Evolutionary conservation across 1,140 invertebrate species (phyloP), one percentile per base, ranked within the genome.

Genomic region (Forficula auricularia): DNA sequence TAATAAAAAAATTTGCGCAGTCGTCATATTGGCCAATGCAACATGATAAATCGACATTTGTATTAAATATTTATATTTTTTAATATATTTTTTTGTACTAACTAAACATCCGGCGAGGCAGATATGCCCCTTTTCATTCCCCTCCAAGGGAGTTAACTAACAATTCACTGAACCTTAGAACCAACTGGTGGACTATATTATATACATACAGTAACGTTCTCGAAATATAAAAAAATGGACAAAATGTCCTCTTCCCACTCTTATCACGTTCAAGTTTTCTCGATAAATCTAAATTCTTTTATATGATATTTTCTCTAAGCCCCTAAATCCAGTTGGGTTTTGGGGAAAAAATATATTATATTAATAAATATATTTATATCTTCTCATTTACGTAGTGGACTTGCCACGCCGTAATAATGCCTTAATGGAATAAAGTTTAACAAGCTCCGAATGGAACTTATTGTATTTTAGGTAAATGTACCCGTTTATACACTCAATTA

Each of bases 211-310:
- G 16, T 36, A 15, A 36, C 16, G 4, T n/a, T 36, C 13, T 36
- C 13, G 13, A 14, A 14, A 15, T 14, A 36, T 14, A 36, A 36
- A 36, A 15, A 36, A 36, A 15, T 36, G 13, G 35, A 36, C 22
- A 27, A 27, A 27, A 27, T 62, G 59, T 62, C 62, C 48, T 57
- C 48, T 55, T 62, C 58, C 54, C 54, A 57, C 55, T 58, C 55
- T 55, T 60, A 57, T 57, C 60, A 60, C 59, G 61, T 59, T 62
- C 59, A 63, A 62, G 62, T 57, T 27, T 27, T 27, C 22, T 27
- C 22, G 22, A 6, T 27, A 4, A 27, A 6, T 27, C 22, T 27
- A 27, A 27, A 27, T 10, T 27, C 22, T 27, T 27, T 27, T 6
- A 6, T 6, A 27, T 13, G 7, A 31, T 41, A 27, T 41, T 41